Percentiles rank a stretch among this genome's conserved stretches.
Evolutionary conservation across 2,797 vertebrate species (phyloP).

Genomic region (Selene dorsalis): DNA sequence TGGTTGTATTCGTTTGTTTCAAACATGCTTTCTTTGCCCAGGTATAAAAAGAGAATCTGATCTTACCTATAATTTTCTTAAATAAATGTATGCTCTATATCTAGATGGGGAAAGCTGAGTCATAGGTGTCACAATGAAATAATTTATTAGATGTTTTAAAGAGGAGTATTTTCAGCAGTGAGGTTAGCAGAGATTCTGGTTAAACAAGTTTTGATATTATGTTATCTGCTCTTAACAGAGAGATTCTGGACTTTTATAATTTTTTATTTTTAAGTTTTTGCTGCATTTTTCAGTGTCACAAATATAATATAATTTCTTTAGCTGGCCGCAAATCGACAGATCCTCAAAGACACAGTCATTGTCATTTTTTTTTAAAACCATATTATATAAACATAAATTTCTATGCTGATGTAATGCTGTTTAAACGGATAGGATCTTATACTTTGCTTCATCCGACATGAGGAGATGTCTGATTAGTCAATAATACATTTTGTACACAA

Average conservation of each 20-base stretch:
- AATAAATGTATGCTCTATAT: neutral
- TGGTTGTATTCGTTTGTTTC: conserved; percentile 6
- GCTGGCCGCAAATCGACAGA: neutral
- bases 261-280: neutral
- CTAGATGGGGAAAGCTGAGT: neutral
- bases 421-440: neutral
- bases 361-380: neutral
- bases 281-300: neutral
- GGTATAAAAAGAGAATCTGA: neutral
- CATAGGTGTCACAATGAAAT: neutral
- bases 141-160: neutral
- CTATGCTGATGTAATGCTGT: neutral
- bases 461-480: neutral
- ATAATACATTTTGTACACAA: neutral
- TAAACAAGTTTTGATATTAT: neutral
- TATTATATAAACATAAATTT: neutral
- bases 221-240: neutral
- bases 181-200: neutral
- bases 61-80: neutral
- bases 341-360: neutral
- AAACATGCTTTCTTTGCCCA: neutral
- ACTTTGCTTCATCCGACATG: neutral
- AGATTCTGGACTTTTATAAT: neutral
- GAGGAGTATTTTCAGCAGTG: neutral
- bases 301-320: neutral